Conservation (phyloP, 2,888 invertebrate genomes). For the Chrysotoxum bicinctum region DNA sequence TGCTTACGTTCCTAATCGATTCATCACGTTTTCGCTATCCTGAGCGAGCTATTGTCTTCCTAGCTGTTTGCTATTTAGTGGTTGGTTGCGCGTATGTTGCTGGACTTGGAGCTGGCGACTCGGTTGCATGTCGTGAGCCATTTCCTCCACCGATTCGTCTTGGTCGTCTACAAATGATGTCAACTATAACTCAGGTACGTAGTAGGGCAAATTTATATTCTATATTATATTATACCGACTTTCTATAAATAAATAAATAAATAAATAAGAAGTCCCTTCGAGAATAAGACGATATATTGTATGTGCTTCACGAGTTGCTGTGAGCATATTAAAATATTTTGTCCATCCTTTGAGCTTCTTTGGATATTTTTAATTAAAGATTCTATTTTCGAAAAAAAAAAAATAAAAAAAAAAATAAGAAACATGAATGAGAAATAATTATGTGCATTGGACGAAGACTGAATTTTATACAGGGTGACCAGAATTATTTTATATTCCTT, state of each 20-base stretch:
- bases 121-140: conserved; percentile 91
- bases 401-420: background rate
- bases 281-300: conserved; percentile 47
- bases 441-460: conserved; percentile 24
- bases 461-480: conserved; percentile 31
- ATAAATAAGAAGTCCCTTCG: background rate
- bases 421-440: conserved; percentile 19
- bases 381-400: conserved; percentile 34
- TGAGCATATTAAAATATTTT: background rate
- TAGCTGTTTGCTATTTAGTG: conserved; percentile 97
- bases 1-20: conserved; percentile 96
- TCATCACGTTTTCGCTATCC: conserved; percentile 98
- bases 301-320: conserved; percentile 22
- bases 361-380: conserved; percentile 65
- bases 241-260: conserved; percentile 20
- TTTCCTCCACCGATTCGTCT: conserved; percentile 88
- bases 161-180: conserved; percentile 88
- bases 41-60: conserved; percentile 97
- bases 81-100: conserved; percentile 95
- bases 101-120: conserved; percentile 91
- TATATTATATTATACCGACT: background rate
- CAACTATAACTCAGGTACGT: conserved; percentile 92
- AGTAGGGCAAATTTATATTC: background rate
- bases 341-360: conserved; percentile 8
- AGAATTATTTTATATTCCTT: too few species aligned